phyloP scores from a whole-genome alignment of 23 tunicate species.

The Halocynthia roretzi region DNA sequence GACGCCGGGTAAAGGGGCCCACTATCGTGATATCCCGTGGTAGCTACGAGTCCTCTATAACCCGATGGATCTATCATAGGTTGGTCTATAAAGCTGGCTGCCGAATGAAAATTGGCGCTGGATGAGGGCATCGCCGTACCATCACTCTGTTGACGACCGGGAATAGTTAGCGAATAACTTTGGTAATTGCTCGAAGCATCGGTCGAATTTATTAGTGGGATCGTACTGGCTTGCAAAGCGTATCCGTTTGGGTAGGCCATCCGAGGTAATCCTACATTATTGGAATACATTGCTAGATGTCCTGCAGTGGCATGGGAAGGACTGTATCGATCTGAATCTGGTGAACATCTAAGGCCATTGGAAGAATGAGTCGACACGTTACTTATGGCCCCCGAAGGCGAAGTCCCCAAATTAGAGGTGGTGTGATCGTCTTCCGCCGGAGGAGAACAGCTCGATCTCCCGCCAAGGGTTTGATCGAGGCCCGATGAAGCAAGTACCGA shows the following conservation, averaged over 20 bases:
- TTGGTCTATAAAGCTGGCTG: conserved; percentile 11
- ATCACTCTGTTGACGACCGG: not conserved
- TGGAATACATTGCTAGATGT: conserved; percentile 1
- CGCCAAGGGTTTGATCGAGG: not conserved
- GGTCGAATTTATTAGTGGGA: not conserved
- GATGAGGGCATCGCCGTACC: not conserved
- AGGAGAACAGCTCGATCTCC: conserved; percentile 3
- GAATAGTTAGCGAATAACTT: not conserved
- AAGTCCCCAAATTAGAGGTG: not conserved
- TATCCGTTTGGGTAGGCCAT: not conserved
- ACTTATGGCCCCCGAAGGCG: not conserved
- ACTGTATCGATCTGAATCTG: conserved; percentile 9
- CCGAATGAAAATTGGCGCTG: conserved; percentile 11
- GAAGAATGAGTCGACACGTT: conserved; percentile 3
- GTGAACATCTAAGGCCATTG: conserved; percentile 3
- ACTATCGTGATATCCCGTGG: conserved; percentile 9
- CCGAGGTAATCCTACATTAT: not conserved
- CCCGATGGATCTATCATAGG: conserved; percentile 4
- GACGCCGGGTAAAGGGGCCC: not conserved
- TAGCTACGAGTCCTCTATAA: conserved; percentile 3
- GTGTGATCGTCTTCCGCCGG: conserved; percentile 5
- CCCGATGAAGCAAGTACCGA: conserved; percentile 11
- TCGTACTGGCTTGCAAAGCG: not conserved
- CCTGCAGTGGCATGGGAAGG: not conserved
- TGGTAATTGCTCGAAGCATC: not conserved